Evolutionary conservation across 1,140 invertebrate genomes (phyloP), one percentile per base, ranked within the genome.

Genomic region (Globodera ellingtonae): DNA sequence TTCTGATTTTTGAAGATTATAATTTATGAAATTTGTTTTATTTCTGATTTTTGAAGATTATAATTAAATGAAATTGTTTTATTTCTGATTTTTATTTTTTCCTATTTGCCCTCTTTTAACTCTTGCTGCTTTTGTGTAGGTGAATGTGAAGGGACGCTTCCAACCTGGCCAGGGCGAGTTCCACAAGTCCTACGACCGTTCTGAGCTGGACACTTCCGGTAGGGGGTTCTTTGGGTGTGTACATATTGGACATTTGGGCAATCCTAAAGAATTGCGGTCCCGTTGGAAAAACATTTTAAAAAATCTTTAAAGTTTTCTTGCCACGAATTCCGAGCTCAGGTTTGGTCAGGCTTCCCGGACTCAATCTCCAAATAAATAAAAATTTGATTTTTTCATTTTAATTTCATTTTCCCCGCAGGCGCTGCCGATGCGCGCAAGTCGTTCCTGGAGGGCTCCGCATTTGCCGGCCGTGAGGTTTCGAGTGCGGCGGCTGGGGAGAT

Each of bases 121-220:
- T 15, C 15, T 59, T 18, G 10, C 69, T 6, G 18, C 24, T 47
- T 50, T 47, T 69, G 56, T 80, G 74, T 44, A 76, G 56, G 47
- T 82, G 50, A 81, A 73, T 21, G 62, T 77, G 21, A 77, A 77
- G 65, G 35, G 67, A 46, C 62, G 75, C 4, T 77, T 77, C 65
- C 75, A 77, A 48, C 75, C 62, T 15, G 62, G 62, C 9, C 46
- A 66, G 46, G 82, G 66, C 44, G 81, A 24, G 83, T 81, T 52
- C n/a, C 72, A n/a, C 83, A 85, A 75, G 80, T 76, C 72, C 21
- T 85, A 82, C 74, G 83, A 86, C 70, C 35, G 50, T 10, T 82
- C 83, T 24, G 84, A 86, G 72, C 62, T 86, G 18, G 72, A 86
- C 47, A 85, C 83, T 70, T 80, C 82, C 13, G 75, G 85, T 84